Percentiles rank a stretch among this genome's conserved stretches.
Conservation (phyloP, 1,140 invertebrate species). For the Bactericera cockerelli region DNA sequence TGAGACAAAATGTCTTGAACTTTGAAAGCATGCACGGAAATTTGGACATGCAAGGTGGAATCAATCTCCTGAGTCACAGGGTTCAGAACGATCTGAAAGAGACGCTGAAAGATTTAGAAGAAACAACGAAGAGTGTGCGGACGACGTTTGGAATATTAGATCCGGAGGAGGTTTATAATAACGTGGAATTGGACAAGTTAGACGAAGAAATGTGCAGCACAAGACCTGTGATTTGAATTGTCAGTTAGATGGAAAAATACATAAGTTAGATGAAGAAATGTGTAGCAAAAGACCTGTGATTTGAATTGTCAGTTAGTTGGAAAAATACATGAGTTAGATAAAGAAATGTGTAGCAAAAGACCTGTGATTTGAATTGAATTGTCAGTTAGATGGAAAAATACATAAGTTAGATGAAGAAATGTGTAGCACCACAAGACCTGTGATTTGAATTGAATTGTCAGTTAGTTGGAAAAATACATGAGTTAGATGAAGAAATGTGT, state of each 20-base stretch:
- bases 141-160: neutral
- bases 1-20: neutral
- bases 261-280: neutral
- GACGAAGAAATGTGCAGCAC: neutral
- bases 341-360: neutral
- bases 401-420: neutral
- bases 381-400: neutral
- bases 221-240: neutral
- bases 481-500: neutral
- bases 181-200: neutral
- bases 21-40: neutral
- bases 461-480: neutral
- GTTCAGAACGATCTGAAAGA: neutral
- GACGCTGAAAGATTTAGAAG: slow-evolving; percentile 3
- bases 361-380: too few species aligned
- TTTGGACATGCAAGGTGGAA: neutral
- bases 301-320: neutral
- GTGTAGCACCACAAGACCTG: neutral
- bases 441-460: too few species aligned
- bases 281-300: neutral
- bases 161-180: neutral
- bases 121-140: neutral
- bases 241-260: neutral
- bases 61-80: neutral
- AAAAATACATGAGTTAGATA: neutral